phyloP scores from a whole-genome alignment of 2,888 invertebrate genomes.

The Epinotia demarniana region DNA sequence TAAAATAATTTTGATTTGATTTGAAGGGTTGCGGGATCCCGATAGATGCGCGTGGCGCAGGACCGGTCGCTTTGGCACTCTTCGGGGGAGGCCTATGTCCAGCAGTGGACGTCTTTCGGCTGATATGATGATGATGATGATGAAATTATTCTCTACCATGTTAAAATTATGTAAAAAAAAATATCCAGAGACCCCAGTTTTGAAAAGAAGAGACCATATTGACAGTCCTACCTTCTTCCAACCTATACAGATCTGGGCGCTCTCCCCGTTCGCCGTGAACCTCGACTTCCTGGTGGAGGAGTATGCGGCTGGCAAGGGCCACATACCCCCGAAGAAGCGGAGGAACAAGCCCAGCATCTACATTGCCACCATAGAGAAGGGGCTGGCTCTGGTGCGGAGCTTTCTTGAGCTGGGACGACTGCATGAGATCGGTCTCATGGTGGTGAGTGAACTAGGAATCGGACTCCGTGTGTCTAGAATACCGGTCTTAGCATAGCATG shows the following conservation, averaged over 20 bases:
- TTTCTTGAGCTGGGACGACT: conserved; percentile 91
- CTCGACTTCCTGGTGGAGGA: conserved; percentile 96
- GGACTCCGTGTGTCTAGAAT: too few relatives aligned
- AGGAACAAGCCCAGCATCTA: conserved; percentile 91
- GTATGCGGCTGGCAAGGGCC: conserved; percentile 96
- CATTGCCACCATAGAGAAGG: conserved; percentile 98
- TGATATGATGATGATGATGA: too few relatives aligned
- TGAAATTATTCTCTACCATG: too few relatives aligned
- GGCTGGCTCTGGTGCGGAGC: conserved; percentile 92
- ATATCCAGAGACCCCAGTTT: too few relatives aligned
- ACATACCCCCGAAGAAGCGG: conserved; percentile 92
- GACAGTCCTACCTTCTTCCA: neutral
- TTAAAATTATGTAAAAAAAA: too few relatives aligned
- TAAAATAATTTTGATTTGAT: too few relatives aligned
- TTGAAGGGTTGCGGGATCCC: too few relatives aligned
- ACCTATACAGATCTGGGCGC: conserved; percentile 87
- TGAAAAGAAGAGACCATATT: too few relatives aligned
- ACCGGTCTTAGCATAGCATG: neutral
- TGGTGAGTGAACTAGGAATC: conserved; percentile 64
- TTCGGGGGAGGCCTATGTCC: too few relatives aligned
- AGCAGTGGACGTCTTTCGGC: too few relatives aligned
- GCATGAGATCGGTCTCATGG: conserved; percentile 90
- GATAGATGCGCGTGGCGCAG: too few relatives aligned
- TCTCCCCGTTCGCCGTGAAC: conserved; percentile 94
- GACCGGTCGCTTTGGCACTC: too few relatives aligned